A percentile compares a stretch with the other conserved stretches of the same genome.
These are phyloP conservation scores for Dolichotis patagonum DNA, from an alignment of 2,113 vertebrate species.

Conservation along the genomic window DNA sequence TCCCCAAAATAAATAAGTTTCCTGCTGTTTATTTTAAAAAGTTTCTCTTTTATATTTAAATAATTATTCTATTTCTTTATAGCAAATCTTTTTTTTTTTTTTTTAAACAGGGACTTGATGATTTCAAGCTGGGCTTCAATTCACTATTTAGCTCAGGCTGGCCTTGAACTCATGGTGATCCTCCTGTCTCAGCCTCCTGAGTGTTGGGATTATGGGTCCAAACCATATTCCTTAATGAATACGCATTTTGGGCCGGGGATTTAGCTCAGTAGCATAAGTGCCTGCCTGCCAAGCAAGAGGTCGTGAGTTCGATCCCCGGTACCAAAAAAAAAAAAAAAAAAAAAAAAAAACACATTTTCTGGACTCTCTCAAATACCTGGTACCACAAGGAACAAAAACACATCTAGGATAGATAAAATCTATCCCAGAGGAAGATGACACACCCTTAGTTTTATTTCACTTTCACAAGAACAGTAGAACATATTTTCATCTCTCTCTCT, in stretches of 20 bases:
- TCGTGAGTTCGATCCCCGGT: too few relatives aligned
- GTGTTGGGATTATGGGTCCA: background rate
- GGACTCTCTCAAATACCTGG: conserved; percentile 1
- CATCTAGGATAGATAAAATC: background rate
- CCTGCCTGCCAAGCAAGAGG: too few relatives aligned
- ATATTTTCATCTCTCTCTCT: background rate
- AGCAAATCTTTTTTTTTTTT: background rate
- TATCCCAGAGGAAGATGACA: background rate
- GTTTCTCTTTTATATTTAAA: conserved; percentile 21
- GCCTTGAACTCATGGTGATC: background rate
- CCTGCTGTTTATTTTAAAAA: background rate
- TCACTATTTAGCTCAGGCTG: background rate
- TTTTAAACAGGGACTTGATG: background rate
- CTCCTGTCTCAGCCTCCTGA: background rate
- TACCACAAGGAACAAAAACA: background rate
- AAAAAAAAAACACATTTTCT: too few relatives aligned
- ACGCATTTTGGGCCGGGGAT: too few relatives aligned
- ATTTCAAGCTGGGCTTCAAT: background rate
- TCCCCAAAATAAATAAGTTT: background rate
- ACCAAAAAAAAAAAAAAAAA: too few relatives aligned
- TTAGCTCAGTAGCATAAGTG: too few relatives aligned
- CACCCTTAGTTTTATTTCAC: conserved; percentile 24
- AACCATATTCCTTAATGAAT: conserved; percentile 28
- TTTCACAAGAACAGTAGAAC: conserved; percentile 26
- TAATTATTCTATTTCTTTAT: background rate